phyloP scores from a whole-genome alignment of 2,797 vertebrate species.

The Buphagus erythrorhynchus region DNA sequence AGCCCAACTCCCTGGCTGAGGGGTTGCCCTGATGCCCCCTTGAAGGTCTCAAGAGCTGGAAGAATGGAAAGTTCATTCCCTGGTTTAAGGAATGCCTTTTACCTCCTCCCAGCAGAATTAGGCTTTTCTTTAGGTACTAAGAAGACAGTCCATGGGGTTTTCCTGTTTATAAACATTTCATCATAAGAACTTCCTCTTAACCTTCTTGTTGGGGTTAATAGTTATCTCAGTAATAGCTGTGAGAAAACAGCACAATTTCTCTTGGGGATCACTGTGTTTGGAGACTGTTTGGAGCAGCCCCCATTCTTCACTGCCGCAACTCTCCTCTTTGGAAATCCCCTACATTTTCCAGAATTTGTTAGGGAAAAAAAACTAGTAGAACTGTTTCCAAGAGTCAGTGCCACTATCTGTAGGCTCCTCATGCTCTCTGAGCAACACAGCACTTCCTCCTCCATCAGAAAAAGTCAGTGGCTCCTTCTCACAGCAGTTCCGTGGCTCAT shows the following conservation, averaged over 20 bases:
- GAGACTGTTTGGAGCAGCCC: neutral
- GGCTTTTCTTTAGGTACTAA: neutral
- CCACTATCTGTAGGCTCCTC: neutral
- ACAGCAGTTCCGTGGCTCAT: neutral
- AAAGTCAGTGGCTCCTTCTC: neutral
- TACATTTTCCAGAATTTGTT: neutral
- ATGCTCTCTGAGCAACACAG: neutral
- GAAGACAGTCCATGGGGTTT: neutral
- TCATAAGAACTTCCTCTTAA: neutral
- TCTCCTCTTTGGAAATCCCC: neutral
- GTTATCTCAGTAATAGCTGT: neutral
- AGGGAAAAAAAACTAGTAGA: neutral
- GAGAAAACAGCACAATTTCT: neutral
- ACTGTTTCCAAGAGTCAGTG: slow-evolving; percentile 19
- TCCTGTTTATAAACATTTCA: slow-evolving; percentile 34
- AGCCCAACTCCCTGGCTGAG: neutral
- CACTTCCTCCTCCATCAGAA: neutral
- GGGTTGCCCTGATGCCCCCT: neutral
- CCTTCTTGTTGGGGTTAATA: neutral
- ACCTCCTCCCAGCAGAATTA: neutral
- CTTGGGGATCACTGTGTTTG: neutral
- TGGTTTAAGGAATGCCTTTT: neutral
- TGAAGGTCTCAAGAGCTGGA: neutral
- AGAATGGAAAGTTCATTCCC: neutral
- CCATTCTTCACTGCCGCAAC: neutral